Evolutionary conservation across 1,140 invertebrate species (phyloP), one percentile per base, ranked within the genome.

Genomic region (Drosophila albomicans): DNA sequence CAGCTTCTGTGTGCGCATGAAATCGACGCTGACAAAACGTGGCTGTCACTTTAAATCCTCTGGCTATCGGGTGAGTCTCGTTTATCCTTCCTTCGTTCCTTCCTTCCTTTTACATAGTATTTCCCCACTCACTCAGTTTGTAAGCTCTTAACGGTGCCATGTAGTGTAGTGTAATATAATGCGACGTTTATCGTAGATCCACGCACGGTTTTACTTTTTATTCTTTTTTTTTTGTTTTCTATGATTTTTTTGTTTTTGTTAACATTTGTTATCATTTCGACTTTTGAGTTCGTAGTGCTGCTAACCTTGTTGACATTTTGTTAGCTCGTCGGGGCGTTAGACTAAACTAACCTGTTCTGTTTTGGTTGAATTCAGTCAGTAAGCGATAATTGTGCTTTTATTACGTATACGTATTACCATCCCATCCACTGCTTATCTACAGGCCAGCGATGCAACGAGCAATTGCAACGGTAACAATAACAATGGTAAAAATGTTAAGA

Each of bases 1-100:
- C 81, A 97, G 98, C 2, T 99, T 99, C 93, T 99, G 98, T 93
- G 95, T 99, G 8, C 95, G 98, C 72, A 99, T 99, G 98, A 99
- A 99, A 91, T 99, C 98, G 16, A 99, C 98, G 0, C 94, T 99
- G 20, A 99, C 98, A 13, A 99, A 99, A 94, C 94, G 98, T 90
- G 98, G 98, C 8, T 99, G 98, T 91, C 98, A 99, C 93, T 99
- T 99, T 93, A 99, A 99, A 93, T 98, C 98, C 16, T 99, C 98
- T 58, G 98, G 98, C 91, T 99, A 99, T 93, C 95, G 98, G 95
- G 98, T 99, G 95, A 96, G 96, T 94, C 20, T 46, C 5, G 3
- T 8, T 4, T 4, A 0, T 8, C 7, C 20, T 16, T 1, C 5
- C 46, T 20, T 41, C 41, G 2, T 4, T 8, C 7, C 15, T 13